Percentiles rank a stretch among this genome's conserved stretches.
Conservation (phyloP, 2,113 vertebrate genomes). For the Rattus norvegicus region GRCr8 NC_086019.1:85820501-85821000, state of each 20-base stretch:
- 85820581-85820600: not conserved
- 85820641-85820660: not conserved
- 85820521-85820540: no score
- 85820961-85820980: no score
- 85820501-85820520: not conserved
- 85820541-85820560: not conserved
- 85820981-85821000: no score
- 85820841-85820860: not conserved
- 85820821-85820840: accelerated
- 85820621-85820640: not conserved
- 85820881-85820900: no score
- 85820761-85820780: accelerated
- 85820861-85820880: no score
- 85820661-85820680: not conserved
- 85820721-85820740: not conserved
- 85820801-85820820: not conserved
- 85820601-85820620: not conserved
- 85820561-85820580: not conserved
- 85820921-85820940: no score
- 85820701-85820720: not conserved
- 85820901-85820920: no score
- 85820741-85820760: not conserved
- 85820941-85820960: no score
- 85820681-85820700: constrained; percentile 30
- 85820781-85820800: accelerated